Evolutionary conservation across 2,888 invertebrate species (phyloP), one percentile per base, ranked within the genome.

Genomic region (Nematopogon swammerdamellus): DNA sequence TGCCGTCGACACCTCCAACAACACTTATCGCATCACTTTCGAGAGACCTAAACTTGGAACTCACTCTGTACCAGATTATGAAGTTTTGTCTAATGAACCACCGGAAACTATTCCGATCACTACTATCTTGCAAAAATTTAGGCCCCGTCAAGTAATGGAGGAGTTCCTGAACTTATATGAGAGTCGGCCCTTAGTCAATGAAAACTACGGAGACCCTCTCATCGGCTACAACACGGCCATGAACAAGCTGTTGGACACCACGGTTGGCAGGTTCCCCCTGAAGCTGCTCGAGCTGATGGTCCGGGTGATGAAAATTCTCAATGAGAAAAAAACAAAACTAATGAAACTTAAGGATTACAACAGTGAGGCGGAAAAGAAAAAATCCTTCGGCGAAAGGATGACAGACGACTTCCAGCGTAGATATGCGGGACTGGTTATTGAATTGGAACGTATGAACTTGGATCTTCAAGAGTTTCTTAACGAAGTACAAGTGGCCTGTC

Each of bases 51-150:
- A 95, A 45, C 80, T 97, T 43, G 97, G 97, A 1, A 96, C 96
- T 4, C 95, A 97, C 72, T 95, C 96, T 49, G 92, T 97, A 53
- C 95, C 95, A 18, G 97, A 98, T 74, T 95, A 89, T 76, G 97
- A 97, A 84, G 97, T 97, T 54, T 80, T 96, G 67, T 94, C 95
- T 2, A 94, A 94, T 68, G 95, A 95, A 59, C 87, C 90, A 44
- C 91, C 92, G 44, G 97, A 97, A 65, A 95, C 95, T 19, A 88
- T 97, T 60, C 89, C 92, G 47, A 80, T 96, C 43, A 86, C 90
- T 42, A 91, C 90, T 54, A 89, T 95, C 62, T 86, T 89, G 19
- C 89, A 89, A 60, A 89, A 90, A 61, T 89, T 90, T 60, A 83
- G 91, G 53, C 89, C 91, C 3, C 81, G 88, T 48, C 85, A 84